Evolutionary conservation across 2,113 vertebrate genomes (phyloP).

Genomic region (Colistium nudipinnis): DNA sequence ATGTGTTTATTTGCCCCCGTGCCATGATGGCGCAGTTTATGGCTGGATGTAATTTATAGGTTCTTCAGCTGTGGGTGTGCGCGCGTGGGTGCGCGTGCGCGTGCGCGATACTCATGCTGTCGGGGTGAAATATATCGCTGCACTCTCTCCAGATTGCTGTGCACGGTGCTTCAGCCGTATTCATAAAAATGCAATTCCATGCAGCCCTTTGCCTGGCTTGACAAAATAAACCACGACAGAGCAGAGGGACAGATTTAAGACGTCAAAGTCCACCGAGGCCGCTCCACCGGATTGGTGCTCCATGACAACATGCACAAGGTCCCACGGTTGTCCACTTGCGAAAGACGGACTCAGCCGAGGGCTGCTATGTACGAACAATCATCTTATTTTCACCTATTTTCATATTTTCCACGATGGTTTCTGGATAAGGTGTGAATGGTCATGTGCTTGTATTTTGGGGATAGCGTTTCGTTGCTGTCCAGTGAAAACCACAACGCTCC

Average conservation of each 20-base stretch:
- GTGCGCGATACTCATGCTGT: constrained; percentile 61
- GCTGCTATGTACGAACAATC: no score
- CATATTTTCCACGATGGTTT: no score
- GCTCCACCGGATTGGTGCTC: not conserved
- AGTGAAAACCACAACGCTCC: not conserved
- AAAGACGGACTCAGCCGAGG: not conserved
- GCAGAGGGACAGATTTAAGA: constrained; percentile 58
- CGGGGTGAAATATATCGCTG: constrained; percentile 79
- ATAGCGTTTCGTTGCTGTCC: not conserved
- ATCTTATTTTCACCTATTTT: no score
- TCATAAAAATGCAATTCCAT: constrained; percentile 80
- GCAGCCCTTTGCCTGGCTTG: constrained; percentile 51
- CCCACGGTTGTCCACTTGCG: constrained; percentile 8
- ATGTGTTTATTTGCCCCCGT: constrained; percentile 66
- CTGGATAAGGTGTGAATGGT: no score
- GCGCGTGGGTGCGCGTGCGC: constrained; percentile 35
- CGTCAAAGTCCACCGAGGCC: constrained; percentile 1
- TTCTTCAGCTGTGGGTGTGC: constrained; percentile 21
- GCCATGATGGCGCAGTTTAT: constrained; percentile 61
- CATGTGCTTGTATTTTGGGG: not conserved
- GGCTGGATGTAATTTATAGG: constrained; percentile 60
- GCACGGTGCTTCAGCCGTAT: constrained; percentile 61
- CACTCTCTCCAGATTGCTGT: constrained; percentile 78
- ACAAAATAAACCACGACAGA: constrained; percentile 51
- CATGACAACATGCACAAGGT: constrained; percentile 26